These are phyloP conservation scores for Atherinosoma microstoma DNA, from an alignment of 2,797 vertebrate species.

Conservation along the genomic window DNA sequence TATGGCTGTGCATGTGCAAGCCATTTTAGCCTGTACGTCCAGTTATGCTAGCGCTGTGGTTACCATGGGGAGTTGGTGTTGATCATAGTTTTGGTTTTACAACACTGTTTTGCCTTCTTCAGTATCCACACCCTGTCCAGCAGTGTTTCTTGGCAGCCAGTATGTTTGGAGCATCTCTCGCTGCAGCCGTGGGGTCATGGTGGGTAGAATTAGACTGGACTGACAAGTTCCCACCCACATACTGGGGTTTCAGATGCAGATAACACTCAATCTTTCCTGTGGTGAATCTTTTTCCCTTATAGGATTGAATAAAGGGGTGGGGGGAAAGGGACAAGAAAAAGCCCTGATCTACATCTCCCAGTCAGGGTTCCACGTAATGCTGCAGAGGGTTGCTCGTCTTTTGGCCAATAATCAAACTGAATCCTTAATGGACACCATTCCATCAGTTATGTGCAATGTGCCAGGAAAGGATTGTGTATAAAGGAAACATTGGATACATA, in stretches of 20 bases:
- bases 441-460: constrained; percentile 77
- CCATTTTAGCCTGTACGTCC: background rate
- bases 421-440: constrained; percentile 37
- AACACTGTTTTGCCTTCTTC: background rate
- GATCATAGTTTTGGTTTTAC: no score
- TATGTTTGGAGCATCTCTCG: constrained; percentile 50
- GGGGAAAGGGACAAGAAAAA: background rate
- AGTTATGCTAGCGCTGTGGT: background rate
- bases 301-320: background rate
- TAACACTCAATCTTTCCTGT: background rate
- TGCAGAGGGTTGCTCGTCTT: constrained; percentile 10
- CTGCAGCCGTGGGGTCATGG: constrained; percentile 41
- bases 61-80: no score
- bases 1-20: background rate
- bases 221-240: constrained; percentile 14
- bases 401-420: constrained; percentile 35
- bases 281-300: constrained; percentile 4
- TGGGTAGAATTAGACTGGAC: constrained; percentile 2
- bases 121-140: background rate
- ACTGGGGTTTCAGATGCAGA: constrained; percentile 18
- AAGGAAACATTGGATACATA: constrained; percentile 49
- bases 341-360: background rate
- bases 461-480: constrained; percentile 63
- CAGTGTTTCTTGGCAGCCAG: background rate
- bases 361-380: constrained; percentile 22